Evolutionary conservation across 23 tunicate species (phyloP).

Genomic region (Botrylloides violaceus): DNA sequence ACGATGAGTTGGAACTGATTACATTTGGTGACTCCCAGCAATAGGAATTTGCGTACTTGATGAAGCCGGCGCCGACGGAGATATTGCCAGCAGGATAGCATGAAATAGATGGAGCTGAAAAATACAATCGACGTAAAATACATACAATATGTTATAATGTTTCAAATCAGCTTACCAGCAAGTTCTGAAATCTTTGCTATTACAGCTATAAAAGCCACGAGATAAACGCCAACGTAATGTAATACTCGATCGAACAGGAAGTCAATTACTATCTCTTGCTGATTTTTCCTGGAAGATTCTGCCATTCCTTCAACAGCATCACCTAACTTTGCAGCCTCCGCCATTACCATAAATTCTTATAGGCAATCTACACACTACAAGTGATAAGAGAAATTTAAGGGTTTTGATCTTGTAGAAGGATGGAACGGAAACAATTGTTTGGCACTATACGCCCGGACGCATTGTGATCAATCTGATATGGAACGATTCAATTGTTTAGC

Average conservation of each 20-base stretch:
- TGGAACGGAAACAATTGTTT: too few species aligned
- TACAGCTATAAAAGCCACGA: constrained; percentile 21
- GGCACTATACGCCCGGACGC: too few species aligned
- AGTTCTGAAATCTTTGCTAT: constrained; percentile 17
- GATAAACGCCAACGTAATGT: constrained; percentile 35
- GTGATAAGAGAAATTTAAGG: neutral
- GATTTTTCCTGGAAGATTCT: constrained; percentile 26
- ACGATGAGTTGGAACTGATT: neutral
- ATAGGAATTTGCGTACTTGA: constrained; percentile 29
- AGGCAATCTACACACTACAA: neutral
- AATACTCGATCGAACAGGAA: constrained; percentile 33
- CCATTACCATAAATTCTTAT: neutral
- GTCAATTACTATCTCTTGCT: constrained; percentile 41
- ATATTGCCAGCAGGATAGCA: constrained; percentile 33
- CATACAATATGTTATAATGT: neutral
- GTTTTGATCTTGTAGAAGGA: too few species aligned
- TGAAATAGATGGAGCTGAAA: constrained; percentile 14
- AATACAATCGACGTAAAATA: neutral
- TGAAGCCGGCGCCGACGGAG: constrained; percentile 15
- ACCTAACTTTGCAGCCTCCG: neutral
- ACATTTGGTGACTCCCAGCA: constrained; percentile 30
- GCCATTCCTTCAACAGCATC: constrained; percentile 20
- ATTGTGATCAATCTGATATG: too few species aligned
- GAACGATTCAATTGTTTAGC: too few species aligned
- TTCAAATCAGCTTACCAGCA: constrained; percentile 12